Percentiles rank a stretch among this genome's conserved stretches.
phyloP scores from a whole-genome alignment of 1,140 invertebrate species.

The Druon quercuslanigerum region DNA sequence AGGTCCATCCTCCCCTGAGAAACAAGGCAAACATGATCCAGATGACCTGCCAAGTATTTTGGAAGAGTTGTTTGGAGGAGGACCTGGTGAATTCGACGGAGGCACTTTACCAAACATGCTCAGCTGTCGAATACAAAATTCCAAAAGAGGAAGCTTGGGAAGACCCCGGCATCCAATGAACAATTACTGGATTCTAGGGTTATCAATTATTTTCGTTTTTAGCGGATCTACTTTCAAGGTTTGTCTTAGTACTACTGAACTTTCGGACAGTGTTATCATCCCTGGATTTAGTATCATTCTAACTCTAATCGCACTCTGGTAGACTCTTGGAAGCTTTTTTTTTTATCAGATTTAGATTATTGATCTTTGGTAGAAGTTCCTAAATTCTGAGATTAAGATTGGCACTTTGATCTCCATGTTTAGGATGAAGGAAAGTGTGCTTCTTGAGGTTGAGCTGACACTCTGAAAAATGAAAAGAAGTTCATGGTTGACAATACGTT shows the following conservation, averaged over 20 bases:
- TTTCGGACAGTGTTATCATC: slow-evolving; percentile 7
- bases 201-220: slow-evolving; percentile 4
- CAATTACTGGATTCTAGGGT: neutral
- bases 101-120: slow-evolving; percentile 72
- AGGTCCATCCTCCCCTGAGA: slow-evolving; percentile 55
- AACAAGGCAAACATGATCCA: slow-evolving; percentile 59
- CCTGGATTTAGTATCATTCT: slow-evolving; percentile 5
- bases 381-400: slow-evolving; percentile 1
- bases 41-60: slow-evolving; percentile 35
- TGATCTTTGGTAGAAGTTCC: neutral
- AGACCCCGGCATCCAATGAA: too few species aligned
- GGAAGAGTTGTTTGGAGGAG: slow-evolving; percentile 40
- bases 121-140: slow-evolving; percentile 1
- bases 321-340: slow-evolving; percentile 9
- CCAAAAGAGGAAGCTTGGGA: neutral
- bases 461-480: slow-evolving; percentile 1
- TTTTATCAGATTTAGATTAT: neutral
- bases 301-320: slow-evolving; percentile 9
- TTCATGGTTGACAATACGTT: too few species aligned
- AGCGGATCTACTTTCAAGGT: neutral
- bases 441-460: neutral
- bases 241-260: neutral
- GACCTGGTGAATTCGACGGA: slow-evolving; percentile 60
- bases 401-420: slow-evolving; percentile 1
- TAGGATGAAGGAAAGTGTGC: neutral